Percentiles rank a stretch among this genome's conserved stretches.
Conservation (phyloP, 2,113 vertebrate genomes). For the Egretta garzetta region DNA sequence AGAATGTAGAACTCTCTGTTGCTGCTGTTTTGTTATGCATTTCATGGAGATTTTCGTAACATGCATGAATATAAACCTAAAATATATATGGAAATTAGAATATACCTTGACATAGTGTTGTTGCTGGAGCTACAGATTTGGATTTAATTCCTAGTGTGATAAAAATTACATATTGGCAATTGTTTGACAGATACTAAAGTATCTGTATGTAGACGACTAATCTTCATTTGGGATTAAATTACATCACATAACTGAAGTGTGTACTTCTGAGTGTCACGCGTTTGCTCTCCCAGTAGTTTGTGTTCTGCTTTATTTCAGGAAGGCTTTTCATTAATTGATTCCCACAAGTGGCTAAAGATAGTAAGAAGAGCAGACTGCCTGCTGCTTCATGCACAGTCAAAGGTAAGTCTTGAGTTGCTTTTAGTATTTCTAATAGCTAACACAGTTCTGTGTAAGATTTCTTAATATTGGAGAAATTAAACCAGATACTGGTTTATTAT, state of each 20-base stretch:
- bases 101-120: too few species aligned
- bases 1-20: neutral
- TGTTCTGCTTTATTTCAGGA: constrained; percentile 80
- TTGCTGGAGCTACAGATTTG: neutral
- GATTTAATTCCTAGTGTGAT: neutral
- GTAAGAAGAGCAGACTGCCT: constrained; percentile 85
- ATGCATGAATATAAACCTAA: neutral
- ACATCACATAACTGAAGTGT: neutral
- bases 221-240: neutral
- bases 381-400: constrained; percentile 79
- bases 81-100: neutral
- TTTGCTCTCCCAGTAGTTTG: neutral
- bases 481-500: neutral
- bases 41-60: neutral
- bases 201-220: neutral
- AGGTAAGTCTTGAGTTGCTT: constrained; percentile 68
- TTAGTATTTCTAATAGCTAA: neutral
- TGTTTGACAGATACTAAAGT: neutral
- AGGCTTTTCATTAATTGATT: constrained; percentile 83
- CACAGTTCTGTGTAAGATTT: neutral
- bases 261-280: neutral
- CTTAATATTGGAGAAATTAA: neutral
- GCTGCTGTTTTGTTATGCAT: neutral
- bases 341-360: constrained; percentile 82
- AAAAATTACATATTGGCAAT: neutral